These are phyloP conservation scores for Lordiphosa clarofinis DNA, from an alignment of 1,140 invertebrate species.

Conservation along the genomic window DNA sequence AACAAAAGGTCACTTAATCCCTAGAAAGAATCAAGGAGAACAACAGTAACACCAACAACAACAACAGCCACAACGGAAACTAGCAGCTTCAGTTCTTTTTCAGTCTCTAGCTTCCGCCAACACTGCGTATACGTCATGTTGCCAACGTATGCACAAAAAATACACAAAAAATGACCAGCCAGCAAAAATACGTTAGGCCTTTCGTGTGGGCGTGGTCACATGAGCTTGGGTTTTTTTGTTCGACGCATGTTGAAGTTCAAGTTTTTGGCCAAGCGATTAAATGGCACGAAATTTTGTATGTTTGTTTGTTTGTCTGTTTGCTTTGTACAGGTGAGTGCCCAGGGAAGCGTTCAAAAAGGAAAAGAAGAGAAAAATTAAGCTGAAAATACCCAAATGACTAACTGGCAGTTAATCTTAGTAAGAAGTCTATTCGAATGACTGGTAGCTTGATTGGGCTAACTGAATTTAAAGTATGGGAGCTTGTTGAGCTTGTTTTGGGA, in stretches of 20 bases:
- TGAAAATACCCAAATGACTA: no score
- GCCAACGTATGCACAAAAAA: slow-evolving; percentile 37
- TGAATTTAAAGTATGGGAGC: no score
- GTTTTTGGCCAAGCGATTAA: slow-evolving; percentile 20
- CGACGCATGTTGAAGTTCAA: slow-evolving; percentile 31
- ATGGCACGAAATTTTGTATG: slow-evolving; percentile 9
- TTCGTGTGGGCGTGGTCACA: slow-evolving; percentile 18
- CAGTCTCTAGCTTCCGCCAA: slow-evolving; percentile 2
- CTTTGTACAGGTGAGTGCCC: slow-evolving; percentile 3
- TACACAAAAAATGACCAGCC: slow-evolving; percentile 11
- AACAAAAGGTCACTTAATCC: slow-evolving; percentile 38
- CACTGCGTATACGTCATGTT: slow-evolving; percentile 34
- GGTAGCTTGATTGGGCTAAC: no score
- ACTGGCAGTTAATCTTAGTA: no score
- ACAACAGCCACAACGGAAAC: background rate
- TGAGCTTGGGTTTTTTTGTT: slow-evolving; percentile 18
- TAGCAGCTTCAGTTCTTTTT: background rate
- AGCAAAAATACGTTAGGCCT: slow-evolving; percentile 20
- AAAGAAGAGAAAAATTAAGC: background rate
- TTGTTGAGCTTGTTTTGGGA: no score
- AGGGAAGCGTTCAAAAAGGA: background rate
- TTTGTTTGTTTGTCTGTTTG: slow-evolving; percentile 15
- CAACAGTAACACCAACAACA: slow-evolving; percentile 4
- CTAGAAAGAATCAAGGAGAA: slow-evolving; percentile 22
- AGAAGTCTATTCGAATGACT: no score